phyloP scores from a whole-genome alignment of 2,888 invertebrate genomes.

The Eristalis arbustorum region DNA sequence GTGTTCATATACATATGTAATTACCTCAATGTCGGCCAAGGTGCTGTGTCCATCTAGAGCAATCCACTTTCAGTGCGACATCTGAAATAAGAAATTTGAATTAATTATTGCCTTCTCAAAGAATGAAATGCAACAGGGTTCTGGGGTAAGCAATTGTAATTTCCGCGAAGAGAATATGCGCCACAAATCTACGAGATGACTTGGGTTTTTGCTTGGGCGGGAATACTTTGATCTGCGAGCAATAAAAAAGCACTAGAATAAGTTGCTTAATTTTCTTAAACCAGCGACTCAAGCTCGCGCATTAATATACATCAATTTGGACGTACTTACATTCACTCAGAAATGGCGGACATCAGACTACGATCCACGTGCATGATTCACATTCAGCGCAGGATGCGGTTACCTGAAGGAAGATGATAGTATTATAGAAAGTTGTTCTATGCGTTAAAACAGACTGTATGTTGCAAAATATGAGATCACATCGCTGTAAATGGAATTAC shows the following conservation, averaged over 20 bases:
- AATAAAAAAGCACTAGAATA: slow-evolving; percentile 77
- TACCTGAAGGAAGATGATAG: neutral
- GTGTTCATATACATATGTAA: neutral
- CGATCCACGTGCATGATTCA: neutral
- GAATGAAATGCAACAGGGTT: no score
- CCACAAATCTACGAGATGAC: slow-evolving; percentile 75
- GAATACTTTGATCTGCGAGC: slow-evolving; percentile 76
- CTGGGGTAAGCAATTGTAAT: slow-evolving; percentile 51
- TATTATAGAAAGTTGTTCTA: neutral
- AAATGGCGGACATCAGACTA: neutral
- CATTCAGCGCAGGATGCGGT: neutral
- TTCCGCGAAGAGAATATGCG: slow-evolving; percentile 76
- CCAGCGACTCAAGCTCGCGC: slow-evolving; percentile 77
- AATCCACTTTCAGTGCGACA: neutral
- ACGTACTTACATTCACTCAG: neutral
- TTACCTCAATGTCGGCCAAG: slow-evolving; percentile 26
- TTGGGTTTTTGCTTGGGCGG: slow-evolving; percentile 79
- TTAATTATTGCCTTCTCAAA: neutral
- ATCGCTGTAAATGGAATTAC: slow-evolving; percentile 21
- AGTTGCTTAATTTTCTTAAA: slow-evolving; percentile 73
- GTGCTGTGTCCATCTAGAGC: neutral
- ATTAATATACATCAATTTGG: neutral
- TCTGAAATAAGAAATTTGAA: neutral
- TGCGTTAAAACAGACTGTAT: neutral
- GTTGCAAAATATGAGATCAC: slow-evolving; percentile 67